Evolutionary conservation across 1,140 invertebrate genomes (phyloP).

Genomic region (Asobara japonica): DNA sequence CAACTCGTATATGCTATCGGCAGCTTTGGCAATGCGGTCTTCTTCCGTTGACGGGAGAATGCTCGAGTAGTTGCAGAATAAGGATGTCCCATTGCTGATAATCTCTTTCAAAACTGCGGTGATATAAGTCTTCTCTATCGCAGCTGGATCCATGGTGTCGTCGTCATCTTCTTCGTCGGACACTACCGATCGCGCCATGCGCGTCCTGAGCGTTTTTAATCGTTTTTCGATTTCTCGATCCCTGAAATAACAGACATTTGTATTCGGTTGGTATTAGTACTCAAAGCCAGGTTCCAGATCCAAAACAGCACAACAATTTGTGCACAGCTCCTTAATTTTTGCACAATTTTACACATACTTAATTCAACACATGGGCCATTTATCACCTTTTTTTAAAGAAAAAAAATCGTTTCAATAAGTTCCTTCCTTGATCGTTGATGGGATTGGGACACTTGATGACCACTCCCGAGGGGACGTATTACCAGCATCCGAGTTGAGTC

Average conservation of each 20-base stretch:
- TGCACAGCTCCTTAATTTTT: too few relatives aligned
- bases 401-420: too few relatives aligned
- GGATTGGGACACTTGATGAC: too few relatives aligned
- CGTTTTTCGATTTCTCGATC: constrained; percentile 54
- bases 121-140: constrained; percentile 61
- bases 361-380: too few relatives aligned
- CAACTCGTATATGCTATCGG: constrained; percentile 64
- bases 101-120: constrained; percentile 63
- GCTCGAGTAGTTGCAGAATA: constrained; percentile 48
- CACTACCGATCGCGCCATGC: constrained; percentile 37
- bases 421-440: too few relatives aligned
- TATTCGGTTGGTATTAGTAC: too few relatives aligned
- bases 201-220: constrained; percentile 40
- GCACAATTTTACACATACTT: too few relatives aligned
- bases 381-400: too few relatives aligned
- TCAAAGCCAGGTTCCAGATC: too few relatives aligned
- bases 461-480: too few relatives aligned
- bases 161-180: constrained; percentile 48
- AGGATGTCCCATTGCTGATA: constrained; percentile 57
- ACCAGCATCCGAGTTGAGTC: too few relatives aligned
- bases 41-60: constrained; percentile 53
- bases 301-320: too few relatives aligned
- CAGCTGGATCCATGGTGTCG: constrained; percentile 32
- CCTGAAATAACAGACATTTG: constrained; percentile 45
- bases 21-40: constrained; percentile 60